A percentile compares a stretch with the other conserved stretches of the same genome.
Conservation (phyloP, 2,797 vertebrate genomes). For the Fistularia tabacaria region DNA sequence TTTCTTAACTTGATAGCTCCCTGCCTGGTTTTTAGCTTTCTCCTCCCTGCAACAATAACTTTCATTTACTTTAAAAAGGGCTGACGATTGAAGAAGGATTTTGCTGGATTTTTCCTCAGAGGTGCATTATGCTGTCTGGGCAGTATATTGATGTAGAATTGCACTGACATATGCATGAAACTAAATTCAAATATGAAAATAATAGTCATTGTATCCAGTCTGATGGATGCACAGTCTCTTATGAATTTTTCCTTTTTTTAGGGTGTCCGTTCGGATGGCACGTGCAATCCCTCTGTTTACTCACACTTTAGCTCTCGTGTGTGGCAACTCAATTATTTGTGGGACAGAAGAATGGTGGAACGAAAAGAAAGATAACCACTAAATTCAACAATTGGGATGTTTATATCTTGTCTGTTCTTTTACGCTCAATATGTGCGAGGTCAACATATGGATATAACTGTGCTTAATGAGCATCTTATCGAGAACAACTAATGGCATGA, state of each 20-base stretch:
- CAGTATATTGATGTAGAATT: background rate
- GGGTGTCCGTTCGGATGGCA: background rate
- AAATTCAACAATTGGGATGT: background rate
- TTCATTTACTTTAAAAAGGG: background rate
- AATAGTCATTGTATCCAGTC: background rate
- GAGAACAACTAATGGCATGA: too few relatives aligned
- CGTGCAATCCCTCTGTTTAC: constrained; percentile 4
- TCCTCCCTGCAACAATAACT: too few relatives aligned
- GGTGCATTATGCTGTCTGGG: background rate
- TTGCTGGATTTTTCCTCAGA: constrained; percentile 1
- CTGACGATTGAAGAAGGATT: background rate
- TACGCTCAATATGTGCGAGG: too few relatives aligned
- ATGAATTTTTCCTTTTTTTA: background rate
- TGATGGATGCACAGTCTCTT: background rate
- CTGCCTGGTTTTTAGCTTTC: too few relatives aligned
- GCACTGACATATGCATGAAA: background rate
- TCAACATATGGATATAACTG: too few relatives aligned
- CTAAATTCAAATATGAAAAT: background rate
- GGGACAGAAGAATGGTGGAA: background rate
- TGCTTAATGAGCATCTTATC: too few relatives aligned
- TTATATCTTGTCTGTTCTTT: too few relatives aligned
- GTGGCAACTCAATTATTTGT: background rate
- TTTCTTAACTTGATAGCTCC: too few relatives aligned
- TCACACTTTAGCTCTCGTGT: background rate
- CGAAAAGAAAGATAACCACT: background rate